Conservation (phyloP, 2,888 invertebrate genomes). For the Dugesia japonica region DNA sequence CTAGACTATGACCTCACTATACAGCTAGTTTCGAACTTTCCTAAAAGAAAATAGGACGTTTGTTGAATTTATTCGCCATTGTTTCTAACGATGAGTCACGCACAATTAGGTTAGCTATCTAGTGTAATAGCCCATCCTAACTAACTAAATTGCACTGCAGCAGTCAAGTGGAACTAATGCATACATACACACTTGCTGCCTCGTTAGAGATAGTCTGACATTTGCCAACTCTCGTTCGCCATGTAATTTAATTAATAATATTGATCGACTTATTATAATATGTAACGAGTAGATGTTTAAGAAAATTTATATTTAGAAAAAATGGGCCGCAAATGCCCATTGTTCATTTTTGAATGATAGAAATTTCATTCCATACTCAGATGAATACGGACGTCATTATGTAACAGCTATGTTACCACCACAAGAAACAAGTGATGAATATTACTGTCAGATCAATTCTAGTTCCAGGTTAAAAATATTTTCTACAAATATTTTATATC, state of each 20-base stretch:
- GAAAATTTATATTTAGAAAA: not conserved
- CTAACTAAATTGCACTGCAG: not conserved
- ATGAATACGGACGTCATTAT: not conserved
- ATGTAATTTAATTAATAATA: constrained; percentile 14
- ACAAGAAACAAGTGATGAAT: constrained; percentile 5
- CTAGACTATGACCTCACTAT: constrained; percentile 1
- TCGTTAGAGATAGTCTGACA: constrained; percentile 1
- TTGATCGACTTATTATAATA: not conserved
- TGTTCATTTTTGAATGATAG: not conserved
- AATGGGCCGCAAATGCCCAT: not conserved
- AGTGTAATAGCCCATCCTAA: constrained; percentile 2
- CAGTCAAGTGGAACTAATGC: constrained; percentile 5
- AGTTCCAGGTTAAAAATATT: not conserved
- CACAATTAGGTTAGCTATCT: constrained; percentile 2
- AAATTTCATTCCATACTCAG: not conserved
- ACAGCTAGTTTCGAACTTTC: not conserved
- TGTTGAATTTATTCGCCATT: constrained; percentile 6
- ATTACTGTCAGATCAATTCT: not conserved
- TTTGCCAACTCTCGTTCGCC: constrained; percentile 20
- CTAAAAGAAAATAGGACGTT: constrained; percentile 2
- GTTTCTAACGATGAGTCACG: constrained; percentile 10
- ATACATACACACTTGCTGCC: not conserved
- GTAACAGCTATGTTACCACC: not conserved
- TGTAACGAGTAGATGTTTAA: not conserved
- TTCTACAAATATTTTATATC: too few relatives aligned